phyloP scores from a whole-genome alignment of 2,888 invertebrate species.

The Trissoscelio sp. region DNA sequence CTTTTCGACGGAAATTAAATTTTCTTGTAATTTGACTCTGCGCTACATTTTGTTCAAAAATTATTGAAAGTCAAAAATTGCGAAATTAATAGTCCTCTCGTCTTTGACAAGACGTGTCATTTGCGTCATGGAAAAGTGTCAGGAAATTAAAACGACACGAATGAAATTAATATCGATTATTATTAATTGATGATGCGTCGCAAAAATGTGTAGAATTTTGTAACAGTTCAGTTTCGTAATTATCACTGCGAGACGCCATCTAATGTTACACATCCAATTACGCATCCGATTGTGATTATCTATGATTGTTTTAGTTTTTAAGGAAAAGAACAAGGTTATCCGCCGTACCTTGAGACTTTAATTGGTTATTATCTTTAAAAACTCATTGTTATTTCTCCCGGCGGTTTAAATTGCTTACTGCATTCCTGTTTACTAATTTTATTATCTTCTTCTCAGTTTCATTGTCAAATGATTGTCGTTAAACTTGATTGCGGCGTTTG shows the following conservation, averaged over 20 bases:
- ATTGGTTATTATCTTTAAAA: slow-evolving; percentile 42
- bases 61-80: no score
- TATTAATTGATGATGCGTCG: background rate
- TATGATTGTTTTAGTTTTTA: slow-evolving; percentile 33
- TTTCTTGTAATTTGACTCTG: no score
- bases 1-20: no score
- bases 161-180: background rate
- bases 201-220: background rate
- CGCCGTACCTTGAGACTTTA: slow-evolving; percentile 40
- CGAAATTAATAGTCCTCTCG: no score
- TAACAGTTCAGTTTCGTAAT: slow-evolving; percentile 14
- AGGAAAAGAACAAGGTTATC: slow-evolving; percentile 49
- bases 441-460: background rate
- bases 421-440: slow-evolving; percentile 20
- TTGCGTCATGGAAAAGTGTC: no score
- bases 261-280: slow-evolving; percentile 28
- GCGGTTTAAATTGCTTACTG: slow-evolving; percentile 1
- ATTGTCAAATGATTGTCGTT: slow-evolving; percentile 4
- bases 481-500: background rate
- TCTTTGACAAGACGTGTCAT: no score
- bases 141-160: no score
- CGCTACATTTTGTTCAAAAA: background rate
- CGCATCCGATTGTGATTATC: slow-evolving; percentile 20
- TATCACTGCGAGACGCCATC: slow-evolving; percentile 5
- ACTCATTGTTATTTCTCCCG: slow-evolving; percentile 23